Evolutionary conservation across 2,113 vertebrate species (phyloP).

Genomic region (Riparia riparia): DNA sequence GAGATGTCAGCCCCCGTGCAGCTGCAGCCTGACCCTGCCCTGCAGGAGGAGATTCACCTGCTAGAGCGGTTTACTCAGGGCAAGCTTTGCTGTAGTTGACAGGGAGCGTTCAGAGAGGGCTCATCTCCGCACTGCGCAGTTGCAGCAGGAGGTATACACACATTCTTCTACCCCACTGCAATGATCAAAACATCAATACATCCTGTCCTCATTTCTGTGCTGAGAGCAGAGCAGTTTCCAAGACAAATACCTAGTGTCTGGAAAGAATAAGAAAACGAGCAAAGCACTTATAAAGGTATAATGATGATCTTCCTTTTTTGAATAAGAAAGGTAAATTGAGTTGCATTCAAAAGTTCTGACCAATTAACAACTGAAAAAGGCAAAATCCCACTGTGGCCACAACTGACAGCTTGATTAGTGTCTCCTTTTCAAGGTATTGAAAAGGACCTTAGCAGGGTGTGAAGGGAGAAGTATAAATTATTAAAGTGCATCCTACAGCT

Average conservation of each 20-base stretch:
- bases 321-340: background rate
- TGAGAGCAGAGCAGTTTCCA: background rate
- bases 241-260: background rate
- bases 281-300: background rate
- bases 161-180: background rate
- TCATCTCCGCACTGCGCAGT: background rate
- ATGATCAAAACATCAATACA: background rate
- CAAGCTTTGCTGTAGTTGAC: background rate
- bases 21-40: background rate
- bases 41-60: background rate
- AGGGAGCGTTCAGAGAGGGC: background rate
- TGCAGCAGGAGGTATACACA: accelerated
- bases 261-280: background rate
- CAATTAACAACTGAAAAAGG: background rate
- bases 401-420: background rate
- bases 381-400: background rate
- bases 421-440: background rate
- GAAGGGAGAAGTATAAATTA: background rate
- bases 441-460: background rate
- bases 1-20: background rate
- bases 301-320: background rate
- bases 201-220: background rate
- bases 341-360: background rate
- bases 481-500: background rate
- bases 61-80: background rate